Evolutionary conservation across 2,797 vertebrate species (phyloP).

Genomic region (Margarornis squamiger): DNA sequence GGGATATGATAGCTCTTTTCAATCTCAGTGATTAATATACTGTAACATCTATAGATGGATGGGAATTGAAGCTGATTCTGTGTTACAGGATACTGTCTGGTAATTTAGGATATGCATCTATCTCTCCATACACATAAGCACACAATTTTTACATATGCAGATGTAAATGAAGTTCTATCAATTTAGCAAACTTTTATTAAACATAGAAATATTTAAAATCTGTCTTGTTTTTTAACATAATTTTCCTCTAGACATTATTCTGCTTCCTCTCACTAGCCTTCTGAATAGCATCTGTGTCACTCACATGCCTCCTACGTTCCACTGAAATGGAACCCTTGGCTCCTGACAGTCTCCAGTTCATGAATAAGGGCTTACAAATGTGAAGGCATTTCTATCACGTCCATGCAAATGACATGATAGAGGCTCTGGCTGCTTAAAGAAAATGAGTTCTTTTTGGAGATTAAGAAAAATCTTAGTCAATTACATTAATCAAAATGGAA

Average conservation of each 20-base stretch:
- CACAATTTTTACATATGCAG: background rate
- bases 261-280: background rate
- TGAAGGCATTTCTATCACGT: background rate
- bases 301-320: background rate
- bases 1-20: conserved; percentile 22
- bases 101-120: background rate
- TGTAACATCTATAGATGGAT: conserved; percentile 2
- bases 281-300: background rate
- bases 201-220: background rate
- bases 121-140: background rate
- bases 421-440: background rate
- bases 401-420: background rate
- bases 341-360: background rate
- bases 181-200: background rate
- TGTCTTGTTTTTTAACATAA: background rate
- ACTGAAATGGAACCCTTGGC: background rate
- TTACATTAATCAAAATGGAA: background rate
- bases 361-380: background rate
- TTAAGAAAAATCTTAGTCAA: background rate
- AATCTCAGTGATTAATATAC: conserved; percentile 30
- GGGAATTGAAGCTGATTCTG: background rate
- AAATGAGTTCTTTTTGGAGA: background rate
- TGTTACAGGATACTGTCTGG: background rate
- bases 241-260: background rate
- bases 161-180: background rate